A percentile compares a stretch with the other conserved stretches of the same genome.
phyloP scores from a whole-genome alignment of 2,113 vertebrate species.

The Gambusia holbrooki region DNA sequence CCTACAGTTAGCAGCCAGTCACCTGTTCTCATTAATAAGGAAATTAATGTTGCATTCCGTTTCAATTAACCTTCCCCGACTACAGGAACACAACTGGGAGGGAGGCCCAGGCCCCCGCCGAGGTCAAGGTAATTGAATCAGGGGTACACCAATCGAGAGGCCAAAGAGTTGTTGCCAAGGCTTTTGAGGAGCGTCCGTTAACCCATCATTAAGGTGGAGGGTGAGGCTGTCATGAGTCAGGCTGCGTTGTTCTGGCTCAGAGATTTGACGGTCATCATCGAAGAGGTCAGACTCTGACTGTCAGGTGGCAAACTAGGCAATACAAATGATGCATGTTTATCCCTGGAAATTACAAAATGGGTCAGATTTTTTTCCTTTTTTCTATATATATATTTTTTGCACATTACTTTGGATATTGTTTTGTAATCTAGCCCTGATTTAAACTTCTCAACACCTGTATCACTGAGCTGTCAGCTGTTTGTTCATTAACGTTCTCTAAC shows the following conservation, averaged over 20 bases:
- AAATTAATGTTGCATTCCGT: constrained; percentile 83
- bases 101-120: constrained; percentile 68
- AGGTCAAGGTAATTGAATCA: constrained; percentile 84
- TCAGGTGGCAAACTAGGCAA: constrained; percentile 25
- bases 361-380: neutral
- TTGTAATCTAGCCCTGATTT: too few relatives aligned
- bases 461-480: too few relatives aligned
- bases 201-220: constrained; percentile 45
- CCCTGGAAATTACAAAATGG: neutral
- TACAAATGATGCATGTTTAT: neutral
- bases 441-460: too few relatives aligned
- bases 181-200: constrained; percentile 52
- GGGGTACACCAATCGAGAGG: constrained; percentile 71
- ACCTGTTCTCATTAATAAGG: constrained; percentile 79
- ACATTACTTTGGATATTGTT: too few relatives aligned
- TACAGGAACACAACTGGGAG: constrained; percentile 72
- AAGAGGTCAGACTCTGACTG: constrained; percentile 19
- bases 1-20: constrained; percentile 56
- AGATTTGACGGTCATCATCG: constrained; percentile 31
- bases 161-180: constrained; percentile 65
- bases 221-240: constrained; percentile 46
- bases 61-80: constrained; percentile 84
- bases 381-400: too few relatives aligned
- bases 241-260: constrained; percentile 31
- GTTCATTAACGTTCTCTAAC: too few relatives aligned